A percentile compares a stretch with the other conserved stretches of the same genome.
phyloP scores from a whole-genome alignment of 2,888 invertebrate species.

The Meganola albula region DNA sequence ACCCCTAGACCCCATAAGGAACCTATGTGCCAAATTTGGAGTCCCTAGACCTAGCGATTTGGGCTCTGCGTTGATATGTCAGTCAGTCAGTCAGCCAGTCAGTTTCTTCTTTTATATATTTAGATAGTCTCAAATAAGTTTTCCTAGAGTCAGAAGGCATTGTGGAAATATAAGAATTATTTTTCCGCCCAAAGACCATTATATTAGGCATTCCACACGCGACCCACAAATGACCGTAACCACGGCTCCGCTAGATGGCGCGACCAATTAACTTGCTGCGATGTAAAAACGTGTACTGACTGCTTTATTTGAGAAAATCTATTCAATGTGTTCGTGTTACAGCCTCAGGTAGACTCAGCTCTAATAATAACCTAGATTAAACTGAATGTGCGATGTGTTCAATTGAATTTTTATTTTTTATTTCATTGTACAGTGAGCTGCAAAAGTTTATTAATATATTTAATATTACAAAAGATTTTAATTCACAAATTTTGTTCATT shows the following conservation, averaged over 20 bases:
- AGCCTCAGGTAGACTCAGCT: neutral
- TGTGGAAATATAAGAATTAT: conserved; percentile 13
- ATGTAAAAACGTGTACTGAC: conserved; percentile 45
- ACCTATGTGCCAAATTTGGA: no score
- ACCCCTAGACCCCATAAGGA: no score
- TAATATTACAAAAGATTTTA: no score
- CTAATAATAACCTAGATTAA: conserved; percentile 22
- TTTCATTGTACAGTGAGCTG: no score
- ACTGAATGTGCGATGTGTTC: no score
- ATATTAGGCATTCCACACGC: conserved; percentile 39
- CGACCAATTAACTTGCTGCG: conserved; percentile 47
- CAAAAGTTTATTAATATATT: no score
- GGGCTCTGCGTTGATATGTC: no score
- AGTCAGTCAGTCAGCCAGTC: no score
- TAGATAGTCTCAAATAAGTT: conserved; percentile 7
- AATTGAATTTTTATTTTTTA: no score
- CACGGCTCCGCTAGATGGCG: conserved; percentile 30
- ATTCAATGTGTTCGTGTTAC: conserved; percentile 18
- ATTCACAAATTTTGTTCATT: no score
- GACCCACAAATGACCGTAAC: conserved; percentile 37
- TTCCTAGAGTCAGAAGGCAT: conserved; percentile 11
- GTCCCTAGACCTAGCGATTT: no score
- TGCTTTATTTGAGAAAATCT: conserved; percentile 31
- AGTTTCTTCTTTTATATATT: no score
- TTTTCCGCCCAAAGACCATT: conserved; percentile 9